Conservation (phyloP, 2,113 vertebrate species). For the Trichomycterus rosablanca region DNA sequence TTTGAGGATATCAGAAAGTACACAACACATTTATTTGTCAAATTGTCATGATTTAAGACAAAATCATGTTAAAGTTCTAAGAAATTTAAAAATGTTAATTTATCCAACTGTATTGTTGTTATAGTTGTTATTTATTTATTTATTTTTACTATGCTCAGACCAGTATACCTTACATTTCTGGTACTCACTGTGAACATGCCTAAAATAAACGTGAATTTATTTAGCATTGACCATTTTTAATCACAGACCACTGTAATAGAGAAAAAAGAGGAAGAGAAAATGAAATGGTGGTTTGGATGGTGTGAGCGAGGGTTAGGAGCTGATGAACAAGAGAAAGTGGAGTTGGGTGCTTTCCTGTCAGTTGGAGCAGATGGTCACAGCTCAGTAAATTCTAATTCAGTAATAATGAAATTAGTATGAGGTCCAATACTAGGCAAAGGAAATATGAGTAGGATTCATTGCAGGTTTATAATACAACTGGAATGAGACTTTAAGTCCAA, state of each 20-base stretch:
- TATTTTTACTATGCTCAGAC: too few species aligned
- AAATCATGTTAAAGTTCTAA: too few species aligned
- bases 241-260: conserved; percentile 19
- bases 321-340: conserved; percentile 9
- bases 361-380: conserved; percentile 41
- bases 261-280: conserved; percentile 38
- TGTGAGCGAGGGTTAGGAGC: conserved; percentile 10
- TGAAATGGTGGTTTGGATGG: conserved; percentile 32
- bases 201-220: too few species aligned
- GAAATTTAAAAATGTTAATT: too few species aligned
- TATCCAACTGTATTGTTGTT: too few species aligned
- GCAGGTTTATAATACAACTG: neutral
- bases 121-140: too few species aligned
- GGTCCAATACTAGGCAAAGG: neutral
- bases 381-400: conserved; percentile 17
- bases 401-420: conserved; percentile 15
- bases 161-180: too few species aligned
- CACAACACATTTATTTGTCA: too few species aligned
- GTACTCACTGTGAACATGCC: too few species aligned
- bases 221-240: too few species aligned
- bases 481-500: neutral
- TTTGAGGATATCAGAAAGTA: too few species aligned
- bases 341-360: conserved; percentile 47
- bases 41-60: too few species aligned
- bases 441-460: conserved; percentile 3